Base-by-base conservation (phyloP, 2,888 invertebrate genomes). In the Tiliacea aurago region DNA sequence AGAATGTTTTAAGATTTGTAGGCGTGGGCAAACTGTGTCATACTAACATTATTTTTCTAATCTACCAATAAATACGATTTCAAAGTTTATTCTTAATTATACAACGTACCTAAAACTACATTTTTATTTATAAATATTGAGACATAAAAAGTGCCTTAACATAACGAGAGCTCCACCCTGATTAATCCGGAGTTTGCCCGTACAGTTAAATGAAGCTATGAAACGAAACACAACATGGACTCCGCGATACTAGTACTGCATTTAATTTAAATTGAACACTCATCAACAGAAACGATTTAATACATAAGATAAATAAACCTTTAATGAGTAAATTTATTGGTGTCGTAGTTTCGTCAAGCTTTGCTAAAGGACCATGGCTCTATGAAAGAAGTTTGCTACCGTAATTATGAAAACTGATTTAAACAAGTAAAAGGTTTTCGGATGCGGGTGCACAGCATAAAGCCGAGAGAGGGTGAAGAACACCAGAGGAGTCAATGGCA, bases 21-120 rank as follows among this genome's bases (percentile, higher is more conserved):
- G 69, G 37, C 7, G 62, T 56, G 62, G 70, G 70, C 68, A 70
- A 80, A 81, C 75, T 73, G 71, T 59, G 47, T 68, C 67, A 72
- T 43, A 49, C 56, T 79, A 73, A 73, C 53, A 67, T 62, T 74
- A 74, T 55, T 70, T 41, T 69, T 37, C 75, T 78, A 84, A 65
- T 67, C 84, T 84, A 86, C 43, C 62, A 83, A 83, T 86, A 84
- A 86, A 86, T 84, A 86, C 73, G 74, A 75, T 80, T 84, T 76
- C 76, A 84, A 82, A 86, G 58, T 65, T 80, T 78, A 83, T 77
- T 67, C 70, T 71, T 80, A 83, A 51, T n/a, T 51, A 69, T 76
- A 84, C 65, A 76, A 78, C 9, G 49, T 78, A 80, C 70, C 43
- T 84, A 79, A 56, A 49, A 62, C 81, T 86, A 84, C 68, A 70